phyloP scores from a whole-genome alignment of 2,113 vertebrate species.

The Cebidichthys violaceus region DNA sequence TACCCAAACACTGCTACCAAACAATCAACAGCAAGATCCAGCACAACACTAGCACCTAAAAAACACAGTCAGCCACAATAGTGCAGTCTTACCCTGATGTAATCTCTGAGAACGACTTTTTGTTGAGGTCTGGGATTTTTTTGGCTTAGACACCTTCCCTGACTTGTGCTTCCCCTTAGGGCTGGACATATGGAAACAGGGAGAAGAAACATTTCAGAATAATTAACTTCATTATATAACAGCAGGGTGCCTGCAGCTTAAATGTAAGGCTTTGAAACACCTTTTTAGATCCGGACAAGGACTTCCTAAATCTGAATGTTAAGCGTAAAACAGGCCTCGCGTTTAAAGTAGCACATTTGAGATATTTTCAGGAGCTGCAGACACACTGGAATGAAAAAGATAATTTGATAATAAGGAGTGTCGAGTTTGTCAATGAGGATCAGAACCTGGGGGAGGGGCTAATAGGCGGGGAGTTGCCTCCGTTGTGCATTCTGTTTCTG shows the following conservation, averaged over 20 bases:
- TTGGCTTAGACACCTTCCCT: constrained; percentile 88
- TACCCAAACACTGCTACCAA: neutral
- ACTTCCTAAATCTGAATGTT: neutral
- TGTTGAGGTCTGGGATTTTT: constrained; percentile 87
- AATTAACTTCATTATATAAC: neutral
- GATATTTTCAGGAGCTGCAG: neutral
- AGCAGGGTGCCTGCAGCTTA: neutral
- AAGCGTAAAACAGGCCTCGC: neutral
- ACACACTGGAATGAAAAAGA: neutral
- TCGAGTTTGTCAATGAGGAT: neutral
- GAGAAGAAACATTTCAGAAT: constrained; percentile 17
- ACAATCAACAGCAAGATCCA: neutral
- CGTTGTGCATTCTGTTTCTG: constrained; percentile 89
- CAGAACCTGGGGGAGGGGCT: constrained; percentile 88
- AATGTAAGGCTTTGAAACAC: neutral
- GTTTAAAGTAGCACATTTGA: neutral
- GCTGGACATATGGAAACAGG: constrained; percentile 76
- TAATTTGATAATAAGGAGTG: neutral
- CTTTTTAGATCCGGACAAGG: neutral
- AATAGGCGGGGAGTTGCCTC: constrained; percentile 86
- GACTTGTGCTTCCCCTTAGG: constrained; percentile 93
- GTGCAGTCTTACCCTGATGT: constrained; percentile 84
- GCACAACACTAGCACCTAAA: neutral
- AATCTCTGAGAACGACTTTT: constrained; percentile 87
- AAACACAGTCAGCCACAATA: neutral